Evolutionary conservation across 2,113 vertebrate genomes (phyloP), one percentile per base, ranked within the genome.

Genomic region (Platichthys stellatus): DNA sequence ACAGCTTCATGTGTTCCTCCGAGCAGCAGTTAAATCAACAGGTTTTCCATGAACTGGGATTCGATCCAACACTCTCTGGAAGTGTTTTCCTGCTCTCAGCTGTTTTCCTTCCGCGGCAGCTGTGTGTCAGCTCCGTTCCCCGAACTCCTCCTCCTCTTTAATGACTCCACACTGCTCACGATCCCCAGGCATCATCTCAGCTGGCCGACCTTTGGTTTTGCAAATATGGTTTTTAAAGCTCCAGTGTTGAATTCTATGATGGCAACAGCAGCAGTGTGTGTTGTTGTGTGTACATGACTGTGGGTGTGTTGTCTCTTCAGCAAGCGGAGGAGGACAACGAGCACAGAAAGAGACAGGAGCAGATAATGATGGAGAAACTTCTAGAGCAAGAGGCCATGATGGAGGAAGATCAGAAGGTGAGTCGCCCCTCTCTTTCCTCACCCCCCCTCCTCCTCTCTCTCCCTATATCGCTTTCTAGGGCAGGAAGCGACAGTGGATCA

Each of bases 241-340:
- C 20, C 12, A 21, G 18, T 35, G 17, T 20, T 35, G 17, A 20
- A 8, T 38, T 38, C 59, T n/a, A n/a, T 38, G 2, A 61, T 35
- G 17, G 28, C 28, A 43, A 31, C 28, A 15, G 14, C 5, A 49
- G 2, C 18, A 15, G 14, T 21, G 21, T 43, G 7, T 66, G 45
- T 18, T 49, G 4, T 6, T 49, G 1, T 5, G 45, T 69, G 17
- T 40, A 47, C 20, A 8, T 64, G 69, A 64, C 12, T 23, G 4
- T 24, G 20, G 54, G 8, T 74, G 4, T 51, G n/a, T 72, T 1
- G 69, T 76, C 38, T 75, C 45, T 11, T 28, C 73, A 99, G 98
- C 97, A 99, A 71, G 97, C 97, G 0, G 97, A 98, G 76, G 96
- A 96, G 91, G 97, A 97, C 84, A 98, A 99, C 0, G 97, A 98